phyloP scores from a whole-genome alignment of 2,797 vertebrate species.

The Macropus fuliginosus region DNA sequence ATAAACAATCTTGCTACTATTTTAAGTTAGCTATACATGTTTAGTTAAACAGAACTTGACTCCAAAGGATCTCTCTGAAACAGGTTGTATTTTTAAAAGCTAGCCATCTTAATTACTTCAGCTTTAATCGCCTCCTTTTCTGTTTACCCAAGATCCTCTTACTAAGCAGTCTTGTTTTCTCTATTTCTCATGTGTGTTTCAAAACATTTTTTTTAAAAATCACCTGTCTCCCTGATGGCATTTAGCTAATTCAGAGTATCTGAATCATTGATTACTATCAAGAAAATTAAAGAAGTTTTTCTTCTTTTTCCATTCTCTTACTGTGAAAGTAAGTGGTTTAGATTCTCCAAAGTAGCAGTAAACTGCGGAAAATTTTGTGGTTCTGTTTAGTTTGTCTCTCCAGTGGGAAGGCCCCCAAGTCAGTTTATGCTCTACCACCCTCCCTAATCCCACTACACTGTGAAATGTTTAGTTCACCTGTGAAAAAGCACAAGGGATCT shows the following conservation, averaged over 20 bases:
- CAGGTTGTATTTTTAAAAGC: neutral
- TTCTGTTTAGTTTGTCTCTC: neutral
- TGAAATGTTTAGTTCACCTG: neutral
- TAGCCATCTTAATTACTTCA: neutral
- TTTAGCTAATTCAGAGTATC: neutral
- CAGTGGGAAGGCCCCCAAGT: neutral
- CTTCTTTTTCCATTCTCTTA: neutral
- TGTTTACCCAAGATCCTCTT: neutral
- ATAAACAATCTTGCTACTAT: neutral
- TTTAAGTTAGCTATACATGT: neutral
- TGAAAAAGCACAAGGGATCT: slow-evolving; percentile 31
- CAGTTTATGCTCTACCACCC: neutral
- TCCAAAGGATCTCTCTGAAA: neutral
- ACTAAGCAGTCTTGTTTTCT: neutral
- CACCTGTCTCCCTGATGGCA: neutral
- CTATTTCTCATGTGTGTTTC: neutral
- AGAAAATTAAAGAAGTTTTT: neutral
- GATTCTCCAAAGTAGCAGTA: neutral
- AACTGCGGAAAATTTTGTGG: neutral
- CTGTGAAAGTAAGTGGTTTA: neutral
- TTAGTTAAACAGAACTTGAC: neutral
- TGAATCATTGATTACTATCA: neutral
- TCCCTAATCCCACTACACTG: neutral
- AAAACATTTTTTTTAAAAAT: neutral
- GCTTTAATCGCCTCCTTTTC: neutral